phyloP scores from a whole-genome alignment of 2,888 invertebrate species.

The Taphrorychus bicolor region DNA sequence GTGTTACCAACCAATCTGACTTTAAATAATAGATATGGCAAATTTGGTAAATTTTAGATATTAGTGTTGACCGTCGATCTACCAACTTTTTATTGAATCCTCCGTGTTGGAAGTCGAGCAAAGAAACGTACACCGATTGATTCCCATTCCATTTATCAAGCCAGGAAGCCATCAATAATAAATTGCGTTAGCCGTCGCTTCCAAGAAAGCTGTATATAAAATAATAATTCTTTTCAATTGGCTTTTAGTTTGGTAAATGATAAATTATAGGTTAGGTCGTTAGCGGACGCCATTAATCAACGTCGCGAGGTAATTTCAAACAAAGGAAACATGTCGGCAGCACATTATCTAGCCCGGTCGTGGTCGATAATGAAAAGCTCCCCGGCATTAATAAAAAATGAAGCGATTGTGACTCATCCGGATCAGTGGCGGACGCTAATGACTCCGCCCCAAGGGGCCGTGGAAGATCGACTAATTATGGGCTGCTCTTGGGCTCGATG shows the following conservation, averaged over 20 bases:
- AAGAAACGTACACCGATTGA: neutral
- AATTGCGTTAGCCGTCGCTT: constrained; percentile 1
- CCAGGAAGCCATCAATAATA: constrained; percentile 15
- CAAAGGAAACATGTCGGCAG: constrained; percentile 40
- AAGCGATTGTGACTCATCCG: constrained; percentile 15
- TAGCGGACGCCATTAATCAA: constrained; percentile 38
- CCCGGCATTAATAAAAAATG: constrained; percentile 20
- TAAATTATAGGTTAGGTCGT: constrained; percentile 40
- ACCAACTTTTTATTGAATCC: constrained; percentile 2
- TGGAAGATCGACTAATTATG: neutral
- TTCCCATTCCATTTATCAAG: constrained; percentile 1
- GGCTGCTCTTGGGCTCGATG: too few species aligned
- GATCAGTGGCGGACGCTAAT: constrained; percentile 5
- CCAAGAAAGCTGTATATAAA: constrained; percentile 8
- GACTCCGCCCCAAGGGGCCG: neutral
- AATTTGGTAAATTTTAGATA: too few species aligned
- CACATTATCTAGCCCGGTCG: constrained; percentile 32
- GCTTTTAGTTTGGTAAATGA: constrained; percentile 38
- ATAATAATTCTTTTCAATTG: constrained; percentile 34
- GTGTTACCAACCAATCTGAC: too few species aligned
- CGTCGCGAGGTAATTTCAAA: constrained; percentile 39
- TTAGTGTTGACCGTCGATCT: too few species aligned
- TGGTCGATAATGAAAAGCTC: constrained; percentile 29
- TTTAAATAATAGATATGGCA: too few species aligned
- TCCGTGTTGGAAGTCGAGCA: neutral